Conservation (phyloP, 2,113 vertebrate species). For the Semicossyphus pulcher region DNA sequence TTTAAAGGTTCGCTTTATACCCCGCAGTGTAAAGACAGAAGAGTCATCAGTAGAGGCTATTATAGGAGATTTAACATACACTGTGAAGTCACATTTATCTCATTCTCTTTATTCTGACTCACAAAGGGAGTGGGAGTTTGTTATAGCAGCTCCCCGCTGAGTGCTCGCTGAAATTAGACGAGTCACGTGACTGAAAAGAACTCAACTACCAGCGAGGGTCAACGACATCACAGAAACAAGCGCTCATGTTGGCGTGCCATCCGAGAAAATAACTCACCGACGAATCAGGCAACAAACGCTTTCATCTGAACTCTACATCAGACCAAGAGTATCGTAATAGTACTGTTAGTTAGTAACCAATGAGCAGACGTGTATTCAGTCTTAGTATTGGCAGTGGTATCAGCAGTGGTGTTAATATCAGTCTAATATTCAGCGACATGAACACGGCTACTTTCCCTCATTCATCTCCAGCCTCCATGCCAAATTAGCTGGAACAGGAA, state of each 20-base stretch:
- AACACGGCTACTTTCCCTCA: neutral
- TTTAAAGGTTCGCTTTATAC: conserved; percentile 14
- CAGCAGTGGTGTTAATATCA: too few species aligned
- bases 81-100: conserved; percentile 4
- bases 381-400: neutral
- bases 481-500: conserved; percentile 15
- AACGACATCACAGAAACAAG: neutral
- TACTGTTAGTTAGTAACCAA: too few species aligned
- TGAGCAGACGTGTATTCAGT: neutral
- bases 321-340: neutral
- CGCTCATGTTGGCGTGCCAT: neutral
- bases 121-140: neutral
- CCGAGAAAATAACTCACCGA: neutral
- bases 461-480: conserved; percentile 15
- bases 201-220: neutral
- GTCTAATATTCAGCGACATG: neutral
- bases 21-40: neutral
- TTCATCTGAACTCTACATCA: neutral
- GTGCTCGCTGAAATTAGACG: neutral
- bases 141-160: conserved; percentile 25
- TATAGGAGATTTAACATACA: conserved; percentile 13
- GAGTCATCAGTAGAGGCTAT: conserved; percentile 13
- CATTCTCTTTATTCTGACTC: conserved; percentile 14
- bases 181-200: neutral
- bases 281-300: neutral